A percentile compares a stretch with the other conserved stretches of the same genome.
Evolutionary conservation across 1,140 invertebrate genomes (phyloP).

Genomic region (Dendrolimus kikuchii): DNA sequence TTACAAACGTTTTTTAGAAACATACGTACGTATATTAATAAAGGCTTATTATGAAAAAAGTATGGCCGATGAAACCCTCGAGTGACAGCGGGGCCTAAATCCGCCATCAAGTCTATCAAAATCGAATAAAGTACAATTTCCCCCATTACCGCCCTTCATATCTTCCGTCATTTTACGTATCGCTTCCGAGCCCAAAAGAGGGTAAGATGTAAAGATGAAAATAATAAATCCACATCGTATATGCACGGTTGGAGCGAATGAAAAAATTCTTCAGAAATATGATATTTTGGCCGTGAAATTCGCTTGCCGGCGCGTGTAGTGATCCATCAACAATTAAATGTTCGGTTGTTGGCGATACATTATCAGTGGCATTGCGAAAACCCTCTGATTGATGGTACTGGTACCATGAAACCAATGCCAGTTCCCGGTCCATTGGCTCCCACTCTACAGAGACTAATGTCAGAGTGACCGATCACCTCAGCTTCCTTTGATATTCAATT

Average conservation of each 20-base stretch:
- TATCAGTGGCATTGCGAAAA: conserved; percentile 47
- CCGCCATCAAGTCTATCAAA: conserved; percentile 66
- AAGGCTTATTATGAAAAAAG: conserved; percentile 8
- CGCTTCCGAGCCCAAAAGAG: conserved; percentile 61
- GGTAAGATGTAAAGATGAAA: conserved; percentile 58
- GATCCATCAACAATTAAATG: conserved; percentile 70
- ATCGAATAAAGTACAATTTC: conserved; percentile 70
- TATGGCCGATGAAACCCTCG: conserved; percentile 22
- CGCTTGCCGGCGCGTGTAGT: conserved; percentile 27
- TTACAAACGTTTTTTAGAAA: neutral
- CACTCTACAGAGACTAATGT: conserved; percentile 29
- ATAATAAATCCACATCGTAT: conserved; percentile 66
- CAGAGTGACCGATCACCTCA: conserved; percentile 36
- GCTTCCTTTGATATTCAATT: conserved; percentile 8
- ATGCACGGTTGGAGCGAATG: conserved; percentile 48
- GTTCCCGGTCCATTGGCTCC: conserved; percentile 28
- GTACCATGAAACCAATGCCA: conserved; percentile 37
- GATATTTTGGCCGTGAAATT: conserved; percentile 48
- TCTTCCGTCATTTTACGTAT: conserved; percentile 68
- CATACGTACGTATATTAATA: neutral
- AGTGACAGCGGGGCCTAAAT: conserved; percentile 56
- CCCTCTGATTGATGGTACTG: conserved; percentile 54
- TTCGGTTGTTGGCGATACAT: conserved; percentile 57
- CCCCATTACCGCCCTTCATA: conserved; percentile 65
- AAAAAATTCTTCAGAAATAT: conserved; percentile 43